Conservation (phyloP, 2,113 vertebrate genomes). For the Aix galericulata region DNA sequence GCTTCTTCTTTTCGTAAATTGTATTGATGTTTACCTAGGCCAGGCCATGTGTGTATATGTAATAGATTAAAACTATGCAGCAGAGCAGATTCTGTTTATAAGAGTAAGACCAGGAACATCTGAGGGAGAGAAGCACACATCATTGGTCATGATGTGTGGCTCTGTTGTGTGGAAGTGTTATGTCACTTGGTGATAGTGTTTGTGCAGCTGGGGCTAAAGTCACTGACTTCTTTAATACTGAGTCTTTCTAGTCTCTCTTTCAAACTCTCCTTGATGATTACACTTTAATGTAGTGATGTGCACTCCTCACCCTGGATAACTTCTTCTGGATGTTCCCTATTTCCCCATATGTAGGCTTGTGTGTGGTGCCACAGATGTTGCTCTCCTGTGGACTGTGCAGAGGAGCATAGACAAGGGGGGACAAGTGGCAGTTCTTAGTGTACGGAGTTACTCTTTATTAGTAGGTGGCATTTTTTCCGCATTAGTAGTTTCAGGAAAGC, state of each 20-base stretch:
- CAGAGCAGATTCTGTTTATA: background rate
- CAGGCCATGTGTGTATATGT: background rate
- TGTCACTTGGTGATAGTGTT: background rate
- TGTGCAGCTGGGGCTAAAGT: background rate
- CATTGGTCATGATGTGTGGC: background rate
- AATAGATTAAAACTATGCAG: background rate
- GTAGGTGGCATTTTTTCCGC: background rate
- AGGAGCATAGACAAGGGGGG: accelerated
- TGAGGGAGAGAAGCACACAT: background rate
- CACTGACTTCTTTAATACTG: background rate
- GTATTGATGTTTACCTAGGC: background rate
- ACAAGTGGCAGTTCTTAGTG: background rate
- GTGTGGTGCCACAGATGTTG: accelerated
- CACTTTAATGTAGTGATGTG: accelerated
- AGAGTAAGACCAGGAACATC: background rate
- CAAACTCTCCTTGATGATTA: background rate
- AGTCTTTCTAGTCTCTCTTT: background rate
- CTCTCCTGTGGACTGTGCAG: background rate
- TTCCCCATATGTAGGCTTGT: background rate
- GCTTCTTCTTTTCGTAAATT: background rate
- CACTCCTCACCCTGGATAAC: background rate
- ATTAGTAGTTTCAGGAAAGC: background rate
- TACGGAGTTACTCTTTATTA: background rate
- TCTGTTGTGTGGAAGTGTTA: background rate
- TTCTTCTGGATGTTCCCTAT: background rate